Base-by-base conservation (phyloP, 2,113 vertebrate species). In the Hepsetus odoe region DNA sequence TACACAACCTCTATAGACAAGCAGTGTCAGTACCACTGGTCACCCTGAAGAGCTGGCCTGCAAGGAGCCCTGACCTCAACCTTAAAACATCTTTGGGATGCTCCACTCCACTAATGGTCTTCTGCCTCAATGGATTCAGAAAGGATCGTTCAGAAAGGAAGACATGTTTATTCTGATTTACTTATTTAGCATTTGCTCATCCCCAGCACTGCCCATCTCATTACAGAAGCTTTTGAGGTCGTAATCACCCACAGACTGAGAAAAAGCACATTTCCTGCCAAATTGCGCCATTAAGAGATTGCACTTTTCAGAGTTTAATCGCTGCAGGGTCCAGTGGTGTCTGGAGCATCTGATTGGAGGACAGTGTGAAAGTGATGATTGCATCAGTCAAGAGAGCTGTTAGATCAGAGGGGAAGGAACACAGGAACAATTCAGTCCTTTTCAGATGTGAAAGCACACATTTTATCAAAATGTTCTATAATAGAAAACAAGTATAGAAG, bases 221-320 rank as follows among this genome's bases (percentile, higher is more conserved):
- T 65, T 58, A 35, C 72, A 70, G 14, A 64, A 79, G 56, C 20
- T 22, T 10, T 16, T 44, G 40, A 46, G 65, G 77, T 69, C 44
- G 62, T 66, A 76, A 74, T 85, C 53, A 80, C 64, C 55, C 46
- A 18, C 58, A 44, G 53, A 56, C 62, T 69, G 49, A 72, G 40
- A 80, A 78, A 74, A 44, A 30, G n/a, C 35, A 42, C 24, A 70
- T 61, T 78, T 72, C 72, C 64, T 79, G 32, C 28, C 24, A 49
- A 69, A 77, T 33, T 22, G 14, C 76, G 58, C 12, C 53, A 61
- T 51, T 70, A 80, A 40, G 46, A 22, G 18, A 10, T 58, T 59
- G 40, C 4, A 11, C 14, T 71, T 59, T 38, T 73, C 55, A 70
- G 32, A 56, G 42, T 62, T 59, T 79, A 75, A 71, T 53, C 49